phyloP scores from a whole-genome alignment of 92 coral and sea anemone species.

The Heliopora coerulea region DNA sequence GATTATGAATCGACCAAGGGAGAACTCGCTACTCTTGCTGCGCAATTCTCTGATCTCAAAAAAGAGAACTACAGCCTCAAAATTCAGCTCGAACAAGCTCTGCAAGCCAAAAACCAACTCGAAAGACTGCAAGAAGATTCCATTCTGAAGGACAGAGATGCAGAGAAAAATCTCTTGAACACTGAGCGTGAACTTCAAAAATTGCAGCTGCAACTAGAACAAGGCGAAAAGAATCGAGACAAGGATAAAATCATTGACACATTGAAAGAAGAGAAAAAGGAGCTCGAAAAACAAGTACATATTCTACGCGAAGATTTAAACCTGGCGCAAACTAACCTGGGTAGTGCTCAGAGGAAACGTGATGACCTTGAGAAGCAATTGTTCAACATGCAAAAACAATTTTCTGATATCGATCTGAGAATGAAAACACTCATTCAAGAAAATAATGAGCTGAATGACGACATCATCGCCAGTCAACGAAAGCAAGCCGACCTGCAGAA shows the following conservation, averaged over 20 bases:
- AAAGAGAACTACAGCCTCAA: conserved; percentile 62
- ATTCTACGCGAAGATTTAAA: conserved; percentile 83
- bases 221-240: conserved; percentile 70
- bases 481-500: conserved; percentile 84
- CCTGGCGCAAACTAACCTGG: conserved; percentile 71
- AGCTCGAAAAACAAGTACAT: conserved; percentile 76
- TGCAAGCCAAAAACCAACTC: conserved; percentile 57
- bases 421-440: conserved; percentile 77
- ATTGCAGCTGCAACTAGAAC: conserved; percentile 85
- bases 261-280: conserved; percentile 76
- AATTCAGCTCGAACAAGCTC: conserved; percentile 65
- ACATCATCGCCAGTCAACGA: conserved; percentile 71
- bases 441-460: conserved; percentile 90
- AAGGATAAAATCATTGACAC: conserved; percentile 78
- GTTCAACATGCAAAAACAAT: conserved; percentile 72
- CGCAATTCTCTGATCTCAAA: conserved; percentile 54
- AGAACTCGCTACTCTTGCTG: conserved; percentile 59
- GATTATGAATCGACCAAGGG: conserved; percentile 63
- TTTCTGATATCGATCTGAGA: conserved; percentile 74
- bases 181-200: conserved; percentile 61
- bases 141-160: conserved; percentile 59
- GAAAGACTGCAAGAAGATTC: conserved; percentile 74
- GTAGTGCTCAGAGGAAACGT: conserved; percentile 69
- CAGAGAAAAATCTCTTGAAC: conserved; percentile 53
- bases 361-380: conserved; percentile 82